phyloP scores from a whole-genome alignment of 1,140 invertebrate genomes.

The Periplaneta americana region DNA sequence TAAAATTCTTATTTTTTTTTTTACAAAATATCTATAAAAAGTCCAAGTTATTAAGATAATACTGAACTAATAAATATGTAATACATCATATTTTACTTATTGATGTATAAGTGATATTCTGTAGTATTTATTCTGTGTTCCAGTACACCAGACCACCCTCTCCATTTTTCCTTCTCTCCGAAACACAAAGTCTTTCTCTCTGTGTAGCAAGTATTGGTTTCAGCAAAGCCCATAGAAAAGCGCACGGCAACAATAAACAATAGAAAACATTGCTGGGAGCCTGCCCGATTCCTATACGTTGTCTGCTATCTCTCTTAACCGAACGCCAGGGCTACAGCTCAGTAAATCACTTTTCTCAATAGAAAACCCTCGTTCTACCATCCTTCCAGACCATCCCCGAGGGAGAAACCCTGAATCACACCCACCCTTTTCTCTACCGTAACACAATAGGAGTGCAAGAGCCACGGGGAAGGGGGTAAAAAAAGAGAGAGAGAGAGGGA shows the following conservation, averaged over 20 bases:
- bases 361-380: neutral
- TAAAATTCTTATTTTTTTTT: too few relatives aligned
- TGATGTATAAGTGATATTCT: too few relatives aligned
- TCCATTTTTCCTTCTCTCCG: neutral
- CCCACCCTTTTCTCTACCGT: neutral
- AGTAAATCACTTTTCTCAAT: neutral
- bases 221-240: neutral
- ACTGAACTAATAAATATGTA: too few relatives aligned
- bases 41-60: too few relatives aligned
- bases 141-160: neutral
- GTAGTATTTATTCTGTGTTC: neutral
- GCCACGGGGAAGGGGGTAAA: too few relatives aligned
- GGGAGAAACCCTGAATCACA: neutral
- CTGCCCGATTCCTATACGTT: neutral
- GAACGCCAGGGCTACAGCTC: neutral
- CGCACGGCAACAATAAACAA: neutral
- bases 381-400: neutral
- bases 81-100: too few relatives aligned
- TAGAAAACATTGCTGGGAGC: neutral
- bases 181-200: neutral
- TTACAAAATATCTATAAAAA: too few relatives aligned
- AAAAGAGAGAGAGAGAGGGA: neutral
- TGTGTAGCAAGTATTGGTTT: neutral
- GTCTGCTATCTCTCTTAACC: neutral
- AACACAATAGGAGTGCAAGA: neutral